Conservation (phyloP, 2,888 invertebrate species). For the Ceriagrion tenellum region DNA sequence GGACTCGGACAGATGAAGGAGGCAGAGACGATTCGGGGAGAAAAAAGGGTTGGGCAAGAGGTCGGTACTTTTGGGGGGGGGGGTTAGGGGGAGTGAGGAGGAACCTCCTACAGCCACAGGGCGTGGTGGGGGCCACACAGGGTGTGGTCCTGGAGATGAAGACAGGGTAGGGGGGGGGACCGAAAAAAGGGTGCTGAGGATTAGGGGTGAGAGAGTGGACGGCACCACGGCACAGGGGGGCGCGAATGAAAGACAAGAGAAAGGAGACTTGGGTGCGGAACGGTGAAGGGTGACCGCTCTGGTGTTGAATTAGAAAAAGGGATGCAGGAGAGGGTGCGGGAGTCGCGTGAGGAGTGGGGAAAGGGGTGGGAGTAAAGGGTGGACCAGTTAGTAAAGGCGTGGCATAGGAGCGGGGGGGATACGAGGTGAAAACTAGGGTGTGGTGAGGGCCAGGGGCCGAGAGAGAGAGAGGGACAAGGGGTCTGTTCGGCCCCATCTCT, state of each 20-base stretch:
- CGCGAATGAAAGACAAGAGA: background rate
- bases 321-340: slow-evolving; percentile 42
- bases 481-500: slow-evolving; percentile 15
- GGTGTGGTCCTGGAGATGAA: background rate
- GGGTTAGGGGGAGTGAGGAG: background rate
- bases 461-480: background rate
- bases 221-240: background rate
- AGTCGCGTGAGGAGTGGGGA: background rate
- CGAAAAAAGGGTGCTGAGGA: slow-evolving; percentile 24
- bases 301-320: slow-evolving; percentile 49
- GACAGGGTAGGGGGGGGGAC: background rate
- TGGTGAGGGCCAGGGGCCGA: background rate
- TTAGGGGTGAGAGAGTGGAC: slow-evolving; percentile 34
- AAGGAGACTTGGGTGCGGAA: background rate
- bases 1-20: slow-evolving; percentile 17
- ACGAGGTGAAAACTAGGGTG: background rate
- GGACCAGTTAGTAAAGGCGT: slow-evolving; percentile 54
- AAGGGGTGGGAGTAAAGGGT: slow-evolving; percentile 48
- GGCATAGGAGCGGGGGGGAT: slow-evolving; percentile 20
- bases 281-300: slow-evolving; percentile 57
- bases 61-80: background rate
- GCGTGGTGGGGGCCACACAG: slow-evolving; percentile 1
- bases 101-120: slow-evolving; percentile 11
- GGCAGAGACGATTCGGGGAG: background rate
- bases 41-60: slow-evolving; percentile 10